These are phyloP conservation scores for Plagodis dolabraria DNA, from an alignment of 2,888 invertebrate genomes.

Conservation along the genomic window DNA sequence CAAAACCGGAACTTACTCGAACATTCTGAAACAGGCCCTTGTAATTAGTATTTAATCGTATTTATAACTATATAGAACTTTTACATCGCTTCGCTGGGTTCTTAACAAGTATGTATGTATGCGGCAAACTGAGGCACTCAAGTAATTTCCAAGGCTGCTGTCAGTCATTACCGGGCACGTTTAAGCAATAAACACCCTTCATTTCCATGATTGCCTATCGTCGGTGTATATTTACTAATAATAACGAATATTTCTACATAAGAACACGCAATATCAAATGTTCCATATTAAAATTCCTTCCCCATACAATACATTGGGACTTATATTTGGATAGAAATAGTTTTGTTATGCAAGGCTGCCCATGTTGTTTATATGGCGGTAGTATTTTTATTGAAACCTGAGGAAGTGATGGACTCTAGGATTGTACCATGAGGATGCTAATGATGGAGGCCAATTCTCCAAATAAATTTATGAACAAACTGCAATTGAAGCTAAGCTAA, in stretches of 20 bases:
- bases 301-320: background rate
- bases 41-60: conserved; percentile 8
- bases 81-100: background rate
- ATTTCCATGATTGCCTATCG: conserved; percentile 18
- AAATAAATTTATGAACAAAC: too few relatives aligned
- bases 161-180: conserved; percentile 17
- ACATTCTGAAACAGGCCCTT: too few relatives aligned
- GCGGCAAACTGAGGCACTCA: conserved; percentile 4
- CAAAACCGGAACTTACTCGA: too few relatives aligned
- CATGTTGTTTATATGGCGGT: too few relatives aligned
- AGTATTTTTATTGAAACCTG: too few relatives aligned
- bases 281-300: too few relatives aligned
- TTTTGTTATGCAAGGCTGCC: too few relatives aligned
- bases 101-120: conserved; percentile 2
- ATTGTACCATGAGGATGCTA: too few relatives aligned
- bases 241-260: too few relatives aligned
- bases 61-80: background rate
- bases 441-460: too few relatives aligned
- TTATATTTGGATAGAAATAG: background rate
- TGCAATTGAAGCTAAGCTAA: too few relatives aligned
- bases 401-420: too few relatives aligned
- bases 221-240: conserved; percentile 2
- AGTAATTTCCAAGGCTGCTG: conserved; percentile 16
- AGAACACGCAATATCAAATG: conserved; percentile 12
- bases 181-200: conserved; percentile 21